These are phyloP conservation scores for Salvelinus alpinus DNA, from an alignment of 2,113 vertebrate genomes.

Conservation along the genomic window DNA sequence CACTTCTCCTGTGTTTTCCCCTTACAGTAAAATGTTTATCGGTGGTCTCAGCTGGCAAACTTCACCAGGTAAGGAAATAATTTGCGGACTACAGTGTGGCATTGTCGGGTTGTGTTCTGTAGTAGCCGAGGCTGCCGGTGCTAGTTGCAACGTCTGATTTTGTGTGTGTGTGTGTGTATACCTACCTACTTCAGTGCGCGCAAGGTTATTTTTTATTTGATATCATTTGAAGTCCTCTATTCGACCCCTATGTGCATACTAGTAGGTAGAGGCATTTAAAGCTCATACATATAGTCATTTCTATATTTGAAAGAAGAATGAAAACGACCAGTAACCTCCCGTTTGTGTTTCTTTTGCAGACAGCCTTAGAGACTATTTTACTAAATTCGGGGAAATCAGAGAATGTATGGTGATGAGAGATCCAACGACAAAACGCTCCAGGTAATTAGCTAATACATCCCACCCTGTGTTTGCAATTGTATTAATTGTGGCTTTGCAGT, in stretches of 20 bases:
- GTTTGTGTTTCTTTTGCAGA: constrained; percentile 73
- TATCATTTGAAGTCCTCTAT: constrained; percentile 81
- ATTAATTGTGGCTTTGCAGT: constrained; percentile 14
- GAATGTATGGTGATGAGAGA: constrained; percentile 95
- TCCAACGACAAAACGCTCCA: constrained; percentile 90
- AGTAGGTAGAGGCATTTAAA: constrained; percentile 34
- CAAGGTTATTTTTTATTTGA: constrained; percentile 68
- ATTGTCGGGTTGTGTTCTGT: constrained; percentile 55
- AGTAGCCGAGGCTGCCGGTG: constrained; percentile 17
- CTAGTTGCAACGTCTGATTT: constrained; percentile 34
- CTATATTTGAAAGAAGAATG: constrained; percentile 20
- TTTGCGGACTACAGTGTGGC: constrained; percentile 73
- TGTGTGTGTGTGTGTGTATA: constrained; percentile 31
- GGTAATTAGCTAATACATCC: constrained; percentile 71
- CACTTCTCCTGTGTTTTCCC: constrained; percentile 81
- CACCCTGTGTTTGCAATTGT: neutral
- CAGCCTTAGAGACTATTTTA: constrained; percentile 93
- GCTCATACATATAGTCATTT: constrained; percentile 44
- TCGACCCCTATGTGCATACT: constrained; percentile 76
- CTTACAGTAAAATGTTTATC: constrained; percentile 83
- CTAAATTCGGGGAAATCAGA: constrained; percentile 91
- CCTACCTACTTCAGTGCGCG: constrained; percentile 45
- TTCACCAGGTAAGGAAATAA: constrained; percentile 77
- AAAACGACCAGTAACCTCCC: constrained; percentile 35
- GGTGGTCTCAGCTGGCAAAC: constrained; percentile 81